Conservation (phyloP, 2,797 vertebrate genomes). For the Salmo trutta region DNA sequence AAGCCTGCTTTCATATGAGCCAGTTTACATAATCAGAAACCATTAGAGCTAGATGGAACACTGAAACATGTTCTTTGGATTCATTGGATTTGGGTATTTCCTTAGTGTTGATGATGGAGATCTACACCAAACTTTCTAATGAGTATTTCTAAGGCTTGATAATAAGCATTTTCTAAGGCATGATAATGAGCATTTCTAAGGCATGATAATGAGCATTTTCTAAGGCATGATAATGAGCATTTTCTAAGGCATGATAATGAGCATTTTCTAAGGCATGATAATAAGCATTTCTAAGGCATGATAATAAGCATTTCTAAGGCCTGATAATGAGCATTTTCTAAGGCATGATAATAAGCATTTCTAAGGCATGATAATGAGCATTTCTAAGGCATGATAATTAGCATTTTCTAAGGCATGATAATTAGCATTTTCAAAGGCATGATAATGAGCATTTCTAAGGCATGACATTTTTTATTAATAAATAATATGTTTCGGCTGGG, state of each 20-base stretch:
- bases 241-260: no score
- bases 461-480: constrained; percentile 73
- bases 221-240: no score
- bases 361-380: no score
- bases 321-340: no score
- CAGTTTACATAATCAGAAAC: constrained; percentile 45
- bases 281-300: constrained; percentile 61
- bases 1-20: constrained; percentile 30
- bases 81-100: constrained; percentile 44
- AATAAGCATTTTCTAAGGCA: constrained; percentile 68
- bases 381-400: no score
- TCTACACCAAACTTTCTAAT: constrained; percentile 57
- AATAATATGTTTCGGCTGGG: constrained; percentile 59
- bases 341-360: no score
- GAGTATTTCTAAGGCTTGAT: constrained; percentile 61
- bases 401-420: constrained; percentile 23
- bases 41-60: constrained; percentile 43
- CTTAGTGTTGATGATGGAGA: constrained; percentile 48
- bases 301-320: constrained; percentile 70
- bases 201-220: no score
- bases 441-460: constrained; percentile 60
- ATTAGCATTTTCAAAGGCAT: constrained; percentile 33
- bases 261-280: constrained; percentile 20
- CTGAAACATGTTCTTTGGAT: constrained; percentile 44
- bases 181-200: no score